These are phyloP conservation scores for Pteruthius melanotis DNA, from an alignment of 2,113 vertebrate species.

Conservation along the genomic window DNA sequence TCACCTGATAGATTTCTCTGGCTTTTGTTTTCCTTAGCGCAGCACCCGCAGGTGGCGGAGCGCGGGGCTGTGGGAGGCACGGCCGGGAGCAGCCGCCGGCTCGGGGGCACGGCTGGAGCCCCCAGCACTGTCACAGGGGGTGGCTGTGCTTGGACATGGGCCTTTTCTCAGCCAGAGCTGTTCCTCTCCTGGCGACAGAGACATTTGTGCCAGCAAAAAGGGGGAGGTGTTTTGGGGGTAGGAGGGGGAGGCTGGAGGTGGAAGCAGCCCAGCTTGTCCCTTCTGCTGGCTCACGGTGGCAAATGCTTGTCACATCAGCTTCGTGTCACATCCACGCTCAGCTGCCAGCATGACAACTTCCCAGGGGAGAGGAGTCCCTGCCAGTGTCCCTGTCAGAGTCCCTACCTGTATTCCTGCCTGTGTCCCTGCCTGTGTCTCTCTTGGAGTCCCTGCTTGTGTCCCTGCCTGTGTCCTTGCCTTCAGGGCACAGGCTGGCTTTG, in stretches of 20 bases:
- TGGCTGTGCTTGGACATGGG: background rate
- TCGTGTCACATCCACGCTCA: background rate
- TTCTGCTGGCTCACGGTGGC: background rate
- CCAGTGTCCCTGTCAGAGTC: background rate
- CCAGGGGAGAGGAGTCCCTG: background rate
- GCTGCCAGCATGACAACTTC: background rate
- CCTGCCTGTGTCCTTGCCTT: background rate
- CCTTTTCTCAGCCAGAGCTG: background rate
- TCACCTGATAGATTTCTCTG: slow-evolving; percentile 24
- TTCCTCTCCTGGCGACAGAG: background rate
- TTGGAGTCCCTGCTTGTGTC: background rate
- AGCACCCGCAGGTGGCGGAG: background rate
- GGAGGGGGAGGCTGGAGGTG: background rate
- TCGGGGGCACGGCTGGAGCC: background rate
- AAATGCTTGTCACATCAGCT: background rate
- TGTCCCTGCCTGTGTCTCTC: background rate
- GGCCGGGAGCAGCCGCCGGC: background rate
- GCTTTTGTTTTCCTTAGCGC: background rate
- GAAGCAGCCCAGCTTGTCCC: background rate
- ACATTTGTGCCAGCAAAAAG: background rate
- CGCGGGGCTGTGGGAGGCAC: background rate
- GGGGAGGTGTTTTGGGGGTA: background rate
- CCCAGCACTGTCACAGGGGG: background rate
- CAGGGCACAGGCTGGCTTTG: background rate
- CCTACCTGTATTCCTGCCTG: background rate